Conservation (phyloP, 2,113 vertebrate genomes). For the Pangasianodon gigas region DNA sequence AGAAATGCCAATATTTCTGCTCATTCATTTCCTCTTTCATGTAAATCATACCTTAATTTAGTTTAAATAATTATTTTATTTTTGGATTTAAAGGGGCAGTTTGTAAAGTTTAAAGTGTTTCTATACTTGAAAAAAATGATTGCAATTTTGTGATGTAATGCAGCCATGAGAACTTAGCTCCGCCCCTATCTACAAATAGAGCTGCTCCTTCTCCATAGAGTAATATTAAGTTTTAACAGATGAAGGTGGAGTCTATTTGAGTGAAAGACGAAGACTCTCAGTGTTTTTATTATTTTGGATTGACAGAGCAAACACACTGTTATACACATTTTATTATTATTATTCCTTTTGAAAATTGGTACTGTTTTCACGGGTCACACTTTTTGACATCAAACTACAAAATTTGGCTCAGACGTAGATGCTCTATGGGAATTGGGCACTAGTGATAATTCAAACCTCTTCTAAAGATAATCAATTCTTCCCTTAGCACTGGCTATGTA, state of each 20-base stretch:
- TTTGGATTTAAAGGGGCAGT: background rate
- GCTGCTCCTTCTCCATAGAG: too few species aligned
- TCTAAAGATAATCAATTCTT: too few species aligned
- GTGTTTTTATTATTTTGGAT: too few species aligned
- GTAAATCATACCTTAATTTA: background rate
- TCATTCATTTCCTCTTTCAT: slow-evolving; percentile 1
- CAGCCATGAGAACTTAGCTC: background rate
- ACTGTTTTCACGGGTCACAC: background rate
- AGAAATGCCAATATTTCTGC: slow-evolving; percentile 13
- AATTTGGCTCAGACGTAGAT: background rate
- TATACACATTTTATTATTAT: background rate
- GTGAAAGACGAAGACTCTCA: too few species aligned
- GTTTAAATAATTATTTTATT: background rate
- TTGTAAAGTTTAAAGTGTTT: background rate
- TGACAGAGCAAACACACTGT: background rate
- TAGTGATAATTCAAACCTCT: too few species aligned
- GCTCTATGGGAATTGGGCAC: background rate
- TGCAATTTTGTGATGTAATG: background rate
- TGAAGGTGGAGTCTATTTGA: too few species aligned
- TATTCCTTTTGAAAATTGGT: background rate
- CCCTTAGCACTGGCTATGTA: too few species aligned
- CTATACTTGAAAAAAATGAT: background rate
- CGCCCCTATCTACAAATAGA: background rate
- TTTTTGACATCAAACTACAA: background rate
- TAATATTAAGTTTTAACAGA: too few species aligned